phyloP scores from a whole-genome alignment of 1,140 invertebrate species.

The Harpegnathos saltator region DNA sequence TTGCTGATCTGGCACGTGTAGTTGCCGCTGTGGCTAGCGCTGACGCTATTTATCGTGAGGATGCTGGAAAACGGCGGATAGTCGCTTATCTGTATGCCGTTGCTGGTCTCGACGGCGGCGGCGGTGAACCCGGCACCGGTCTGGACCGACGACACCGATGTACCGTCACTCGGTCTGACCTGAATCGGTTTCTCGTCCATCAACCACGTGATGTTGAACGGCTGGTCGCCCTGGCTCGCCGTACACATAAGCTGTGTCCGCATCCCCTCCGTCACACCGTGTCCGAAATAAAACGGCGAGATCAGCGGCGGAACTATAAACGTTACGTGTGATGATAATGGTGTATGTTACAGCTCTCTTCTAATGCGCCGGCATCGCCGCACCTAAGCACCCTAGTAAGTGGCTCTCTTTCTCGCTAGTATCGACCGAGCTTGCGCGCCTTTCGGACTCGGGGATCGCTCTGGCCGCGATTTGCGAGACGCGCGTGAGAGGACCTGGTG shows the following conservation, averaged over 20 bases:
- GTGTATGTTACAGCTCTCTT: slow-evolving; percentile 55
- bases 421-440: neutral
- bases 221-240: slow-evolving; percentile 88
- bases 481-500: too few species aligned
- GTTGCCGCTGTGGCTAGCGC: slow-evolving; percentile 88
- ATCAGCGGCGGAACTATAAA: slow-evolving; percentile 88
- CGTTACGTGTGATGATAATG: slow-evolving; percentile 73
- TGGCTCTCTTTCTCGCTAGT: neutral
- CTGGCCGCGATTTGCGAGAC: too few species aligned
- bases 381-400: slow-evolving; percentile 37
- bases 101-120: slow-evolving; percentile 68
- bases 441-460: neutral
- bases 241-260: slow-evolving; percentile 89
- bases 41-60: slow-evolving; percentile 88
- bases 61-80: slow-evolving; percentile 86
- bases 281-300: slow-evolving; percentile 87
- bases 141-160: slow-evolving; percentile 63
- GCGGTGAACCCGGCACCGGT: slow-evolving; percentile 54
- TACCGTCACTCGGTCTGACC: slow-evolving; percentile 73
- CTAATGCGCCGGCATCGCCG: slow-evolving; percentile 33
- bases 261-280: slow-evolving; percentile 87
- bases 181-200: slow-evolving; percentile 86
- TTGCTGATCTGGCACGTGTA: slow-evolving; percentile 90
- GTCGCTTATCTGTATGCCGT: slow-evolving; percentile 86
- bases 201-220: slow-evolving; percentile 88